Evolutionary conservation across 2,113 vertebrate genomes (phyloP).

Genomic region (Sceloporus undulatus): DNA sequence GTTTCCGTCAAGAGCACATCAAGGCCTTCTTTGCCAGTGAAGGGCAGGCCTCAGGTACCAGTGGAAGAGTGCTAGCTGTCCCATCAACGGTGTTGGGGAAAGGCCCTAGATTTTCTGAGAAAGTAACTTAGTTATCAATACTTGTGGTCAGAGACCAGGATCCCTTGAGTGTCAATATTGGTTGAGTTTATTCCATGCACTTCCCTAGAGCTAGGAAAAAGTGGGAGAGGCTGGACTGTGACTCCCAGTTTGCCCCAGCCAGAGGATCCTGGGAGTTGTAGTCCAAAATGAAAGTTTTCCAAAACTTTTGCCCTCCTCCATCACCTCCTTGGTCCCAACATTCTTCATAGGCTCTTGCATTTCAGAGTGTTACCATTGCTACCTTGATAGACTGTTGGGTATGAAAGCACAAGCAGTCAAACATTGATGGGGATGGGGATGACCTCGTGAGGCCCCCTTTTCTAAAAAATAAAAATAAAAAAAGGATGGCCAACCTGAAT

Average conservation of each 20-base stretch:
- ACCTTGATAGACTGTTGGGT: neutral
- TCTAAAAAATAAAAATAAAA: no score
- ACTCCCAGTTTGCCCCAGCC: no score
- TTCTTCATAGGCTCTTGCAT: neutral
- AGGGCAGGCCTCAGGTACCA: slow-evolving; percentile 77
- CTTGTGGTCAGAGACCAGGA: neutral
- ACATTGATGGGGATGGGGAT: no score
- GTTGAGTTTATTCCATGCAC: neutral
- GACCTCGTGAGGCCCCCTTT: no score
- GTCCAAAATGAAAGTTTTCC: no score
- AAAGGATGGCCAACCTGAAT: no score
- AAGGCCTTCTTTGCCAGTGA: slow-evolving; percentile 84
- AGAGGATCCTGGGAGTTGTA: no score
- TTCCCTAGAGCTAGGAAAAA: no score
- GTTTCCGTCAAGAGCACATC: slow-evolving; percentile 83
- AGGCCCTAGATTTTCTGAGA: neutral
- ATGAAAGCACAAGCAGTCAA: neutral
- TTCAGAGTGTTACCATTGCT: neutral
- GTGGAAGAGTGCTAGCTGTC: neutral
- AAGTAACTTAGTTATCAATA: no score
- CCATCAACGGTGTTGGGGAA: neutral
- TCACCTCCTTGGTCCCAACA: neutral
- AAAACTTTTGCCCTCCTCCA: neutral
- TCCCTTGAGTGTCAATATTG: neutral
- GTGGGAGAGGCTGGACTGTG: no score